Evolutionary conservation across 1,140 invertebrate species (phyloP).

Genomic region (Kradibia gibbosae): DNA sequence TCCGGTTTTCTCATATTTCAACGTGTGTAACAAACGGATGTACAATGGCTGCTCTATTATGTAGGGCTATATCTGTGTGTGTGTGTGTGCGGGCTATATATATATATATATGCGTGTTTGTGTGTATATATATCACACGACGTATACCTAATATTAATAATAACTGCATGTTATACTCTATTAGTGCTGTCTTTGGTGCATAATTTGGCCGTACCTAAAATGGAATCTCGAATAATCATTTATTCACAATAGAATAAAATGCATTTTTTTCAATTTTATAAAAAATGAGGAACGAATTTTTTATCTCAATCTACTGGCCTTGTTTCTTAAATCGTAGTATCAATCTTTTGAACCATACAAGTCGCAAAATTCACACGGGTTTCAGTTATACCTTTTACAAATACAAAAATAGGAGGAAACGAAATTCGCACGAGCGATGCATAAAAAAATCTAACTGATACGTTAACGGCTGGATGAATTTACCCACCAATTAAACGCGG

Average conservation of each 20-base stretch:
- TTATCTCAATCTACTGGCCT: background rate
- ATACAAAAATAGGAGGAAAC: background rate
- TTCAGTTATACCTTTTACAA: background rate
- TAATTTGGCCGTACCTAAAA: background rate
- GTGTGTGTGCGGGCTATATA: too few relatives aligned
- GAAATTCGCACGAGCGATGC: background rate
- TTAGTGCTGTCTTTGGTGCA: background rate
- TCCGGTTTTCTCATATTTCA: conserved; percentile 32
- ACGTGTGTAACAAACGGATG: background rate
- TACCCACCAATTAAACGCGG: too few relatives aligned
- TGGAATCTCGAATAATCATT: background rate
- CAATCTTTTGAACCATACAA: background rate
- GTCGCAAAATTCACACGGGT: background rate
- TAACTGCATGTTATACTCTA: too few relatives aligned
- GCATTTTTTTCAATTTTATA: background rate
- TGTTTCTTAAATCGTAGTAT: background rate
- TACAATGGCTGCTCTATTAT: too few relatives aligned
- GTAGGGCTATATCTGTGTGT: too few relatives aligned
- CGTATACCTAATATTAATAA: too few relatives aligned
- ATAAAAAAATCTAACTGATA: too few relatives aligned
- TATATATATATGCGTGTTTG: too few relatives aligned
- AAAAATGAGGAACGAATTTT: background rate
- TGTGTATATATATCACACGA: too few relatives aligned
- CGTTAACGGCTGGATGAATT: too few relatives aligned
- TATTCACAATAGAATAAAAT: background rate